Base-by-base conservation (phyloP, 2,113 vertebrate species). In the Dissostichus mawsoni region DNA sequence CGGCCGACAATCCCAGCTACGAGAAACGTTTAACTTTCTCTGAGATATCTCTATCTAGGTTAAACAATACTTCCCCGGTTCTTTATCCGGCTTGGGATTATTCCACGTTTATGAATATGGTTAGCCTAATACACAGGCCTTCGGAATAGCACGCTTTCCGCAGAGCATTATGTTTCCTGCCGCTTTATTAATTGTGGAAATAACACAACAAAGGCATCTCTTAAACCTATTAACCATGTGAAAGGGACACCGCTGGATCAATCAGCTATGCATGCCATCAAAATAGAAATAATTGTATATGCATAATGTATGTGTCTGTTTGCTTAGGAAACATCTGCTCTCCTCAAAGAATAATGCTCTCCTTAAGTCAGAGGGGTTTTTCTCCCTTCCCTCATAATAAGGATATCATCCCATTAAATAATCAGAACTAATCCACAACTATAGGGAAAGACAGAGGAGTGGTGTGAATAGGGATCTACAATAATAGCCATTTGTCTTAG, bases 151-250 rank as follows among this genome's bases (percentile, higher is more conserved):
- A 45, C 5, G 62, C 72, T 83, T 41, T 85, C 82, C 82, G 78
- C 74, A 0, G 55, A 76, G 84, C 79, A 71, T 81, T 80, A 74
- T 58, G 79, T 75, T 82, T 52, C 89, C 88, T 89, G 90, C 94
- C 63, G n/a, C 91, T 90, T 91, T 95, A 96, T 95, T 95, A 96
- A 96, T 96, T 96, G 96, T 94, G 90, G 90, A 96, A 94, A 96
- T 96, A 94, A 95, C 90, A 95, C 57, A 95, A 93, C 92, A 96
- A 83, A 96, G 94, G 94, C 95, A 95, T 93, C 95, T 94, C 93
- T 94, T 96, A 96, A 97, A 96, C 95, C 94, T 90, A 96, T 95
- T 97, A 96, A 94, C 96, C 90, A 93, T 93, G 91, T 94, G 94
- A 95, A 90, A 93, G 93, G 93, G 94, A 93, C 90, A 90, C 91